Conservation (phyloP, 2,888 invertebrate genomes). For the Augiades crinisus region DNA sequence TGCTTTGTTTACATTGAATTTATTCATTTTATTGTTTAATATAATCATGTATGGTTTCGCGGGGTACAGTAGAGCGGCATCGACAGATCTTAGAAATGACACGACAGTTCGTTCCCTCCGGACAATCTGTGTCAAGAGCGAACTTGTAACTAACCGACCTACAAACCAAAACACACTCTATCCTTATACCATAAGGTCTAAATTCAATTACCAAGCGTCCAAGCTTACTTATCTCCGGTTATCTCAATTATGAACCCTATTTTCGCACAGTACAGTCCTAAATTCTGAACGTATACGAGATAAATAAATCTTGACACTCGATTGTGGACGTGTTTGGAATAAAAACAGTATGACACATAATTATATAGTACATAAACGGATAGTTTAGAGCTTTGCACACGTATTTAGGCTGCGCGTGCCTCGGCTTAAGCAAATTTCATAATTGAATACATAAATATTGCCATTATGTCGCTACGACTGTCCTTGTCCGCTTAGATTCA, state of each 20-base stretch:
- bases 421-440: slow-evolving; percentile 28
- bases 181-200: not conserved
- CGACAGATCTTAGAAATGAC: slow-evolving; percentile 51
- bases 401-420: slow-evolving; percentile 64
- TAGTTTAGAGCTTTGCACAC: slow-evolving; percentile 46
- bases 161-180: slow-evolving; percentile 28
- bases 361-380: slow-evolving; percentile 18
- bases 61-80: slow-evolving; percentile 29
- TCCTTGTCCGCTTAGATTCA: not conserved
- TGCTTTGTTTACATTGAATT: too few relatives aligned
- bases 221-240: not conserved
- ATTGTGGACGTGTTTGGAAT: slow-evolving; percentile 48
- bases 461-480: not conserved
- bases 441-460: slow-evolving; percentile 14
- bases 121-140: slow-evolving; percentile 67
- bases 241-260: not conserved
- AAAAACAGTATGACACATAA: slow-evolving; percentile 37
- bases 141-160: slow-evolving; percentile 15
- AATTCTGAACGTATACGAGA: not conserved
- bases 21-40: too few relatives aligned
- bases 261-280: not conserved
- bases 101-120: slow-evolving; percentile 55
- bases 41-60: not conserved
- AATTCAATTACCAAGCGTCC: not conserved
- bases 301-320: slow-evolving; percentile 35